These are phyloP conservation scores for Crepidodera aurea DNA, from an alignment of 2,888 invertebrate species.

Conservation along the genomic window DNA sequence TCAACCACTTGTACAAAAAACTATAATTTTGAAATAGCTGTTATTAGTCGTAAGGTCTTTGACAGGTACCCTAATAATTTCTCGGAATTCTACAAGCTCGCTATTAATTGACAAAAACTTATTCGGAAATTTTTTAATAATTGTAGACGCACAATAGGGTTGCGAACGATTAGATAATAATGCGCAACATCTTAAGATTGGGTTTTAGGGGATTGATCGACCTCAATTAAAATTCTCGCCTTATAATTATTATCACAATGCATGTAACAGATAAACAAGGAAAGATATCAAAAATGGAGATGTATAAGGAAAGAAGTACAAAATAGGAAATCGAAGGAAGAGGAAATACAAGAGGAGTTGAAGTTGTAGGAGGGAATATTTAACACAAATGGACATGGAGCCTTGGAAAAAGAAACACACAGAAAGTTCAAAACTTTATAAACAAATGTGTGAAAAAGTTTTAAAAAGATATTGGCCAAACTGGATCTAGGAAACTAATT, in stretches of 20 bases:
- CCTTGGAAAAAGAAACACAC: no score
- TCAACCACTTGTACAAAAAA: constrained; percentile 38
- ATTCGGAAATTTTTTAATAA: constrained; percentile 31
- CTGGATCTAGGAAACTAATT: no score
- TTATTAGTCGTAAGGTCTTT: constrained; percentile 38
- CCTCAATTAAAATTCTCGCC: not conserved
- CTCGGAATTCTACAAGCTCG: constrained; percentile 29
- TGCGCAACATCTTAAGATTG: constrained; percentile 11
- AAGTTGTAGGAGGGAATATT: no score
- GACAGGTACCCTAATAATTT: constrained; percentile 39
- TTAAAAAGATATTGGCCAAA: no score
- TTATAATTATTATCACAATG: not conserved
- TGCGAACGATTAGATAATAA: constrained; percentile 13
- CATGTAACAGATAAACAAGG: no score
- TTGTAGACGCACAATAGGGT: constrained; percentile 12
- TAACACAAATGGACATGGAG: no score
- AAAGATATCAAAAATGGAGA: no score
- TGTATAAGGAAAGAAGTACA: no score
- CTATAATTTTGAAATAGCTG: constrained; percentile 39
- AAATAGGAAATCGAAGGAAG: no score
- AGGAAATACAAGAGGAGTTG: no score
- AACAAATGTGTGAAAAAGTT: no score
- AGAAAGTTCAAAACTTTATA: no score
- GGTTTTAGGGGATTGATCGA: not conserved
- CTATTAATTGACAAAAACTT: constrained; percentile 35